phyloP scores from a whole-genome alignment of 2,888 invertebrate species.

The Copidosoma aretas region DNA sequence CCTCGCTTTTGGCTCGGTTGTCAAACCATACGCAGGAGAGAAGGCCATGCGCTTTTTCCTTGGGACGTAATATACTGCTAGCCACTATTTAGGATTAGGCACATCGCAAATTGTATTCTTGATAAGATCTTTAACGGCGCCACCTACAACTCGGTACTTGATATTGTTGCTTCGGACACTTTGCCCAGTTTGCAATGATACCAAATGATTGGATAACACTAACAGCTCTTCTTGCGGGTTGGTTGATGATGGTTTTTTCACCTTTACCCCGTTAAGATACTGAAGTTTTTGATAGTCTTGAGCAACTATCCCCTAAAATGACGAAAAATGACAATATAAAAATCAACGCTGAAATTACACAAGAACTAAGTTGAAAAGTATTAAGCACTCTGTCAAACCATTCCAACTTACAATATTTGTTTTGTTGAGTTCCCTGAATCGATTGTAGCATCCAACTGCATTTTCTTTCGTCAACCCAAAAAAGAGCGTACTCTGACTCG shows the following conservation, averaged over 20 bases:
- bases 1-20: no score
- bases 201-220: slow-evolving; percentile 23
- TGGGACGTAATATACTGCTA: no score
- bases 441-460: no score
- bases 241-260: slow-evolving; percentile 9
- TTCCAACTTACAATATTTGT: not conserved
- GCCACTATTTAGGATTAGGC: no score
- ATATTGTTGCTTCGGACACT: slow-evolving; percentile 18
- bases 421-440: not conserved
- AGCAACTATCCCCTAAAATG: slow-evolving; percentile 28
- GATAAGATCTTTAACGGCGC: slow-evolving; percentile 11
- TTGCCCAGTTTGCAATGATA: slow-evolving; percentile 24
- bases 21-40: no score
- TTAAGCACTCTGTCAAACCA: no score
- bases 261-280: slow-evolving; percentile 71
- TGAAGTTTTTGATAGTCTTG: slow-evolving; percentile 69
- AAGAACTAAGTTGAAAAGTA: no score
- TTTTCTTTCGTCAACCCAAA: no score
- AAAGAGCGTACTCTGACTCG: no score
- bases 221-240: slow-evolving; percentile 19
- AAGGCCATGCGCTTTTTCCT: no score
- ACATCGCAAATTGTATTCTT: slow-evolving; percentile 14
- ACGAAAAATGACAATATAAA: no score
- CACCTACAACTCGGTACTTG: slow-evolving; percentile 27
- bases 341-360: no score